phyloP scores from a whole-genome alignment of 2,888 invertebrate genomes.

The Sepioteuthis lessoniana region DNA sequence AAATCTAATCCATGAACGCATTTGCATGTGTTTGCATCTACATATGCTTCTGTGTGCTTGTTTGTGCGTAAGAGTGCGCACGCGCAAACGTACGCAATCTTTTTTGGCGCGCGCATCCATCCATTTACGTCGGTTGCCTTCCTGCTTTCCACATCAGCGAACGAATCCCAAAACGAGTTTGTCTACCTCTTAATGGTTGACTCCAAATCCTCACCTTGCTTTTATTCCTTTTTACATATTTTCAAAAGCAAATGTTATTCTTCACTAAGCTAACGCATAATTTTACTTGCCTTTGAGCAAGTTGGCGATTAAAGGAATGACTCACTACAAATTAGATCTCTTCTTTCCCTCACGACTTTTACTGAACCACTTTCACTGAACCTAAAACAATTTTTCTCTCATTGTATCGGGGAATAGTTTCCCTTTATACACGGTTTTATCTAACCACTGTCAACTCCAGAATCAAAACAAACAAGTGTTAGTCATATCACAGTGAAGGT shows the following conservation, averaged over 20 bases:
- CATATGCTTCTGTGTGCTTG: neutral
- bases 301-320: neutral
- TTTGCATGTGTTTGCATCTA: neutral
- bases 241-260: neutral
- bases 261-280: neutral
- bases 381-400: neutral
- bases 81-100: no score
- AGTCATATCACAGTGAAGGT: no score
- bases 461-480: no score
- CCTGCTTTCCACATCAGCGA: neutral
- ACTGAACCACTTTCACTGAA: neutral
- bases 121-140: neutral
- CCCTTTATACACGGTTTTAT: no score
- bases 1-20: neutral
- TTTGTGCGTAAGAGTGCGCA: neutral
- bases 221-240: neutral
- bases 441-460: no score
- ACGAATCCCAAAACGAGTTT: neutral
- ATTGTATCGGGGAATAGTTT: no score
- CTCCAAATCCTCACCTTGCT: neutral
- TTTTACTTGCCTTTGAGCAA: neutral
- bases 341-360: neutral
- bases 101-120: neutral
- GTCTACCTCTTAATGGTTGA: neutral
- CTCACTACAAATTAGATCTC: neutral